Conservation (phyloP, 37 sponge, comb jelly and placozoan genomes). For the Amphimedon queenslandica region DNA sequence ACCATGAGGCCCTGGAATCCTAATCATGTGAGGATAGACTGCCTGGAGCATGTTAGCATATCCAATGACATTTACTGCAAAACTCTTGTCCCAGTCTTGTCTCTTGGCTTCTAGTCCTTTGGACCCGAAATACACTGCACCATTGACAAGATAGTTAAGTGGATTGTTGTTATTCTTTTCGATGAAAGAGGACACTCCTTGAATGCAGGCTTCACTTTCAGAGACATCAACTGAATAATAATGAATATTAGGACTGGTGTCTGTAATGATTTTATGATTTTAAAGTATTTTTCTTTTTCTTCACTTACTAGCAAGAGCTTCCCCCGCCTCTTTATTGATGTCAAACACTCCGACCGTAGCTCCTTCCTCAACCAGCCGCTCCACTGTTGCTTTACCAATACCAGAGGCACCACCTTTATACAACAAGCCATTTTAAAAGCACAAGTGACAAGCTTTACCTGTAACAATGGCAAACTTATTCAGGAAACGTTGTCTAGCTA, state of each 20-base stretch:
- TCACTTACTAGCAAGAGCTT: conserved; percentile 12
- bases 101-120: conserved; percentile 60
- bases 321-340: conserved; percentile 60
- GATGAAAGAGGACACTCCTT: conserved; percentile 51
- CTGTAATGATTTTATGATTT: too few species aligned
- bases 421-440: background rate
- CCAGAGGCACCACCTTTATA: conserved; percentile 63
- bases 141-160: conserved; percentile 68
- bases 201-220: conserved; percentile 51
- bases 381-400: conserved; percentile 75
- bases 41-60: conserved; percentile 87
- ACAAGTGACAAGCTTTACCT: conserved; percentile 8
- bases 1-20: conserved; percentile 5
- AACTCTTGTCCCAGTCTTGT: conserved; percentile 82
- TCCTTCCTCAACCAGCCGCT: conserved; percentile 68
- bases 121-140: conserved; percentile 82
- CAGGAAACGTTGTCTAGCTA: conserved; percentile 31
- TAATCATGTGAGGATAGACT: conserved; percentile 60
- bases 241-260: background rate
- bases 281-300: background rate
- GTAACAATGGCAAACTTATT: conserved; percentile 58
- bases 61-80: conserved; percentile 76
- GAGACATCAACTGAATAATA: conserved; percentile 70
- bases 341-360: conserved; percentile 78
- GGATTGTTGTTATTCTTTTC: conserved; percentile 19